Percentiles rank a stretch among this genome's conserved stretches.
These are phyloP conservation scores for Cylloceria caligata DNA, from an alignment of 2,888 invertebrate genomes.

Conservation along the genomic window DNA sequence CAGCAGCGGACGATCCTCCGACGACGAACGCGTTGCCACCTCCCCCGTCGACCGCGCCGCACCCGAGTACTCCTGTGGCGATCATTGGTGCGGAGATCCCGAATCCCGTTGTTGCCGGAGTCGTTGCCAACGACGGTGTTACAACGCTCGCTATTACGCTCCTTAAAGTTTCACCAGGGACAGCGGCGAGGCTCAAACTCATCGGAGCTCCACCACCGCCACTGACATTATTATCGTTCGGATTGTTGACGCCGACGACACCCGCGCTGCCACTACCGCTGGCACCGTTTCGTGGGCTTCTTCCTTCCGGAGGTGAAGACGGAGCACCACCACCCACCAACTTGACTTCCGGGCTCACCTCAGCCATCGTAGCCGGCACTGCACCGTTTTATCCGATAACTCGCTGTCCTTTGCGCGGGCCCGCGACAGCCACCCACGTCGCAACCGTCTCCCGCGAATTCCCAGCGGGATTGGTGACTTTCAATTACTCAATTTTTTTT, in stretches of 20 bases:
- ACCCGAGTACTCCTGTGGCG: background rate
- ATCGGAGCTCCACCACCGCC: background rate
- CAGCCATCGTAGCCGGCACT: constrained; percentile 76
- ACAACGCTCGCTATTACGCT: background rate
- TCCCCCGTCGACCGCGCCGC: background rate
- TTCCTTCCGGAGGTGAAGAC: background rate
- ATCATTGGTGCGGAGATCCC: background rate
- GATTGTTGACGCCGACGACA: constrained; percentile 12
- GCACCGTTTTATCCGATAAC: background rate
- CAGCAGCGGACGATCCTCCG: background rate
- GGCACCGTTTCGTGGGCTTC: background rate
- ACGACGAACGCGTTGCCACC: background rate
- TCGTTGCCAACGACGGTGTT: background rate
- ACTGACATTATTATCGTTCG: background rate
- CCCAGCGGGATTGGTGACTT: background rate
- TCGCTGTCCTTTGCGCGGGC: constrained; percentile 8
- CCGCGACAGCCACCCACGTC: constrained; percentile 1
- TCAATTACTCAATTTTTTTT: background rate
- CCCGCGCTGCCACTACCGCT: no score
- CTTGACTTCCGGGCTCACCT: constrained; percentile 78
- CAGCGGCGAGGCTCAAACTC: background rate
- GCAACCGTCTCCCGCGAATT: background rate
- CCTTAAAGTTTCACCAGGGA: background rate
- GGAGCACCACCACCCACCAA: constrained; percentile 74
- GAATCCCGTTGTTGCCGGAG: background rate